Evolutionary conservation across 2,888 invertebrate species (phyloP).

Genomic region (Caenorhabditis sp.): DNA sequence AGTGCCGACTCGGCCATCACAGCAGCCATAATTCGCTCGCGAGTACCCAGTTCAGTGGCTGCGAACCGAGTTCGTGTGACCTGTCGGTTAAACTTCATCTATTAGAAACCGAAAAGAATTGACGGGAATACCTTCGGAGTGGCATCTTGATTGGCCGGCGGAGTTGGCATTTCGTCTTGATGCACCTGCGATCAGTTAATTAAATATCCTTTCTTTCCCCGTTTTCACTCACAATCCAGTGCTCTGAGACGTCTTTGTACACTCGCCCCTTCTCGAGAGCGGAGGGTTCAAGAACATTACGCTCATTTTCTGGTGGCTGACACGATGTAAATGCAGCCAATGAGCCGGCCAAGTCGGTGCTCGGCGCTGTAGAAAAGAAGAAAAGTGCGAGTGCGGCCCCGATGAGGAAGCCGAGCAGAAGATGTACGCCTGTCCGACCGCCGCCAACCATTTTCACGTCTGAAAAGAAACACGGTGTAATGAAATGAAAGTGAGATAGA

Average conservation of each 20-base stretch:
- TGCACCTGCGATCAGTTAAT: conserved; percentile 35
- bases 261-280: conserved; percentile 34
- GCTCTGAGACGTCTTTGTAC: conserved; percentile 53
- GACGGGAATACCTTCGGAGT: conserved; percentile 43
- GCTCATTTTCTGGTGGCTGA: conserved; percentile 12
- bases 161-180: conserved; percentile 52
- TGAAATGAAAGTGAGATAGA: neutral
- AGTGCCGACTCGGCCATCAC: conserved; percentile 86
- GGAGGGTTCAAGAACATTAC: conserved; percentile 21
- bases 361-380: conserved; percentile 46
- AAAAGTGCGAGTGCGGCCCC: conserved; percentile 58
- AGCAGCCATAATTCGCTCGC: conserved; percentile 90
- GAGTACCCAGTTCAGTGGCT: conserved; percentile 93
- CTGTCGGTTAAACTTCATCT: conserved; percentile 16
- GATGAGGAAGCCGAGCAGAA: conserved; percentile 65
- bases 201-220: neutral
- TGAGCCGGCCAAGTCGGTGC: conserved; percentile 36
- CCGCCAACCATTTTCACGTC: conserved; percentile 63
- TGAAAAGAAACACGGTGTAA: neutral
- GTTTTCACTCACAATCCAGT: conserved; percentile 48
- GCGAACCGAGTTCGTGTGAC: conserved; percentile 89
- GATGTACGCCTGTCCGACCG: conserved; percentile 67
- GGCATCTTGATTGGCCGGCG: conserved; percentile 55
- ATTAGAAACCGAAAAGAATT: neutral
- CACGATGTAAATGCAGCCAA: conserved; percentile 55